A percentile compares a stretch with the other conserved stretches of the same genome.
Evolutionary conservation across 2,113 vertebrate genomes (phyloP).

Genomic region (Morone chrysops): DNA sequence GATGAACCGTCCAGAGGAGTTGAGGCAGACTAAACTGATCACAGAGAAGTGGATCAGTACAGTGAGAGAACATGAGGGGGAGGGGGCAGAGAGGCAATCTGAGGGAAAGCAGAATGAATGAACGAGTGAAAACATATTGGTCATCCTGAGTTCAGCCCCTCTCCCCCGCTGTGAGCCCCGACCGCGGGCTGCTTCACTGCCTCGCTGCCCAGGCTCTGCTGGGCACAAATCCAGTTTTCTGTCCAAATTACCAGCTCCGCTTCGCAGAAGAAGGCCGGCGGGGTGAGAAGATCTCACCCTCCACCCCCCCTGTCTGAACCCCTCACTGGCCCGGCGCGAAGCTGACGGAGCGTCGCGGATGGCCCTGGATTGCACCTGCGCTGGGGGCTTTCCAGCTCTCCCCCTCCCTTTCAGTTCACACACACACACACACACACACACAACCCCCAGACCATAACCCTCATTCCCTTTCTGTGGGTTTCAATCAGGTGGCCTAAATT

Average conservation of each 20-base stretch:
- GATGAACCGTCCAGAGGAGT: slow-evolving; percentile 46
- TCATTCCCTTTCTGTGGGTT: slow-evolving; percentile 32
- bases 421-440: neutral
- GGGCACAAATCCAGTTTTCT: slow-evolving; percentile 77
- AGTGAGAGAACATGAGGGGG: slow-evolving; percentile 27
- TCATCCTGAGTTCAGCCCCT: slow-evolving; percentile 70
- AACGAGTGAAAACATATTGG: slow-evolving; percentile 70
- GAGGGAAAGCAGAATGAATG: slow-evolving; percentile 42
- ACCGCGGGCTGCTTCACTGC: slow-evolving; percentile 58
- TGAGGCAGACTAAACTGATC: slow-evolving; percentile 63
- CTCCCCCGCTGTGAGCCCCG: slow-evolving; percentile 56
- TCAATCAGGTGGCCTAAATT: slow-evolving; percentile 41
- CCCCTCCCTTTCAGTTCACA: slow-evolving; percentile 25
- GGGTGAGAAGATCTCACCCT: slow-evolving; percentile 71
- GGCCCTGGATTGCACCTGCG: slow-evolving; percentile 79
- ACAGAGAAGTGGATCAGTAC: slow-evolving; percentile 61
- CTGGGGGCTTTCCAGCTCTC: slow-evolving; percentile 61
- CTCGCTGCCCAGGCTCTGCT: slow-evolving; percentile 52
- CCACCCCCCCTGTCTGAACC: slow-evolving; percentile 54
- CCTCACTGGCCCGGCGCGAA: slow-evolving; percentile 63
- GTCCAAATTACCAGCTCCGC: slow-evolving; percentile 78
- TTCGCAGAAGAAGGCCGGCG: slow-evolving; percentile 66
- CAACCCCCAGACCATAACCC: slow-evolving; percentile 40
- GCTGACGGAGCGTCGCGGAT: slow-evolving; percentile 80
- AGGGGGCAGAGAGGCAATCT: neutral